Conservation (phyloP, 92 coral and sea anemone species). For the Heliopora coerulea region DNA sequence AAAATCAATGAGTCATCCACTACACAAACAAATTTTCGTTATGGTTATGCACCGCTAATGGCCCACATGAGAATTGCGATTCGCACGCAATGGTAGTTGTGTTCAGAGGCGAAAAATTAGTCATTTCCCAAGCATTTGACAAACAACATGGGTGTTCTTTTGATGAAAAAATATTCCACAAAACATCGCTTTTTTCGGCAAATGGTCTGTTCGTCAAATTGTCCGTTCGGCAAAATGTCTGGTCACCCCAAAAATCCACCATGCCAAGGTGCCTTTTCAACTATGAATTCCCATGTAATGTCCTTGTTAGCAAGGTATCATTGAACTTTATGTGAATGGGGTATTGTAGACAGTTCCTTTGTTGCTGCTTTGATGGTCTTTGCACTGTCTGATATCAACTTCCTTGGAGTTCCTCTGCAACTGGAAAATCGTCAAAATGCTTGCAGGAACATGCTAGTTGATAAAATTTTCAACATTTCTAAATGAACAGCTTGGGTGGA, state of each 20-base stretch:
- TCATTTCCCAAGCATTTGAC: too few relatives aligned
- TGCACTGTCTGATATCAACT: constrained; percentile 24
- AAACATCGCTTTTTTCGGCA: too few relatives aligned
- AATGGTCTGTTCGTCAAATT: too few relatives aligned
- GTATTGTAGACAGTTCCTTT: constrained; percentile 29
- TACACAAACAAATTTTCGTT: too few relatives aligned
- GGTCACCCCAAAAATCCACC: constrained; percentile 33
- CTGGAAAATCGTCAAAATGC: constrained; percentile 55
- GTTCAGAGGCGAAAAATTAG: too few relatives aligned
- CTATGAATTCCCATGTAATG: constrained; percentile 20
- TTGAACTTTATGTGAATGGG: neutral
- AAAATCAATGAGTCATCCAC: too few relatives aligned
- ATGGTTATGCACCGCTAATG: too few relatives aligned
- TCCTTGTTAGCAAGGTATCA: constrained; percentile 10
- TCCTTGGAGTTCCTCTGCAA: constrained; percentile 12
- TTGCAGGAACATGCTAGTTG: constrained; percentile 48
- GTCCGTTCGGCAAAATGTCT: too few relatives aligned
- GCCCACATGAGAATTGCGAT: too few relatives aligned
- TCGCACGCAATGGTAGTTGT: too few relatives aligned
- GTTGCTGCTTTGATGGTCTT: constrained; percentile 20
- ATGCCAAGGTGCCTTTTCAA: constrained; percentile 41
- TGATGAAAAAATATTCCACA: too few relatives aligned
- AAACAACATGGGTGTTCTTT: too few relatives aligned
- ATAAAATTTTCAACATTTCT: constrained; percentile 41
- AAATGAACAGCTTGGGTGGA: constrained; percentile 51